Conservation (phyloP, 2,888 invertebrate genomes). For the Anthrax anthrax region DNA sequence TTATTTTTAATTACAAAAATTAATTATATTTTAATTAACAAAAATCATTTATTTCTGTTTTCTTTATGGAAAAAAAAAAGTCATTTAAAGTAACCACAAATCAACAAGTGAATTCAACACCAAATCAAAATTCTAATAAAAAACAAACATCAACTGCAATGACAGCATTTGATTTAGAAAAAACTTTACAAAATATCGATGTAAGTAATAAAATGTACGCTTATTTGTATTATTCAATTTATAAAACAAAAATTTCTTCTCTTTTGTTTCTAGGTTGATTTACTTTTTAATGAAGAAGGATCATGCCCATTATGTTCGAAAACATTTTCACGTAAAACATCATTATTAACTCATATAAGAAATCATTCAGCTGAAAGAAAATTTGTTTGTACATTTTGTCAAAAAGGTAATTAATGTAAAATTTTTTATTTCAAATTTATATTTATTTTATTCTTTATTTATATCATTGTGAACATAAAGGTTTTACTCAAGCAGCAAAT, state of each 20-base stretch:
- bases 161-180: slow-evolving; percentile 27
- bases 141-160: slow-evolving; percentile 17
- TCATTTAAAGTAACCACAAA: background rate
- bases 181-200: slow-evolving; percentile 27
- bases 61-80: too few relatives aligned
- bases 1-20: too few relatives aligned
- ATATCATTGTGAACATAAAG: slow-evolving; percentile 13
- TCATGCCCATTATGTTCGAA: slow-evolving; percentile 35
- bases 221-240: too few relatives aligned
- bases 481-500: slow-evolving; percentile 35
- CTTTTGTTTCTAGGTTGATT: slow-evolving; percentile 25
- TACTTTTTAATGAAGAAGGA: slow-evolving; percentile 35
- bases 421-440: background rate
- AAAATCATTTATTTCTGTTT: background rate
- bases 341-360: slow-evolving; percentile 34
- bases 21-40: too few relatives aligned
- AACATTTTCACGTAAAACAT: slow-evolving; percentile 34
- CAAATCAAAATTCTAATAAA: slow-evolving; percentile 20
- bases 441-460: background rate
- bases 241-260: background rate
- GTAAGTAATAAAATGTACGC: too few relatives aligned
- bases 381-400: slow-evolving; percentile 33
- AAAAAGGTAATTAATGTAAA: slow-evolving; percentile 25
- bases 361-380: slow-evolving; percentile 36
- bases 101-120: slow-evolving; percentile 8